Evolutionary conservation across 2,888 invertebrate species (phyloP), one percentile per base, ranked within the genome.

Genomic region (Pecten maximus): DNA sequence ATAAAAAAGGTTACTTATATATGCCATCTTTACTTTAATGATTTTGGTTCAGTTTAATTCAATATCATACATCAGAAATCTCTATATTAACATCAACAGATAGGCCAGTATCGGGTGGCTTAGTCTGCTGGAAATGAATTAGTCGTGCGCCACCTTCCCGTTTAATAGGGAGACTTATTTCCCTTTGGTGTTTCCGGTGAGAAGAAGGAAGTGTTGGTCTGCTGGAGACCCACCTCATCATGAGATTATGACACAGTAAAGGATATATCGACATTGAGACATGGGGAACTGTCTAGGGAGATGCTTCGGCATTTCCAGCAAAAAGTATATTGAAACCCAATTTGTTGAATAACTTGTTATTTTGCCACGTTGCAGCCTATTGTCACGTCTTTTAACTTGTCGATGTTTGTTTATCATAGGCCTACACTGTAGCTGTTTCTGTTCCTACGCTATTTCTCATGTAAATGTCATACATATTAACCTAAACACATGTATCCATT

Each of bases 221-320:
- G 74, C 74, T 74, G 74, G 74, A 74, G 74, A 74, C 74, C 28
- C 74, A 74, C 74, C 74, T 74, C 74, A 74, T 74, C 74, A 74
- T 74, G 74, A 10, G 74, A 74, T 74, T 74, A 74, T 74, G 74
- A 74, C 74, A 74, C 74, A 10, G 35, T 74, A 23, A 35, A 74
- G 74, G 16, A 74, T 28, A 35, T 74, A 74, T 35, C 74, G 28
- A 74, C 35, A 74, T 35, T 48, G 48, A 48, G 87, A 54, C 40
- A 91, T 91, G 91, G 91, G 91, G 40, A 91, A 90, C 87, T 91
- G 91, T 87, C 35, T 91, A n/a, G 87, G 88, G 48, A 90, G 91
- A 50, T 91, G 91, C 74, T 91, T 91, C 89, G 91, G 91, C 48
- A 89, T 90, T 19, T 89, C 90, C 12, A 89, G 89, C 39, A 91